A percentile compares a stretch with the other conserved stretches of the same genome.
Conservation (phyloP, 2,888 invertebrate species). For the Lasius fuliginosus region DNA sequence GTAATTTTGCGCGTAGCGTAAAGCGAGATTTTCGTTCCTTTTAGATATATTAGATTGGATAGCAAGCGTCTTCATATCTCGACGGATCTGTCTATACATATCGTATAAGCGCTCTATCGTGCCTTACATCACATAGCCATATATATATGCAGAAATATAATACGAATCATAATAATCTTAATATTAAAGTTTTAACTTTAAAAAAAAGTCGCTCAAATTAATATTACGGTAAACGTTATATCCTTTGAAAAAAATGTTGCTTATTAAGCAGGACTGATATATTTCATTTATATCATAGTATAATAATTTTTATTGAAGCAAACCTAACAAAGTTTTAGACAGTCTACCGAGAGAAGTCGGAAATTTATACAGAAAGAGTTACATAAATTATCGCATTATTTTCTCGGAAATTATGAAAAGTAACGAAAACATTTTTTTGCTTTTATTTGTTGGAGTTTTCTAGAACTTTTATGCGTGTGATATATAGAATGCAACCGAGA, state of each 20-base stretch:
- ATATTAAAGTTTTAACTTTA: constrained; percentile 59
- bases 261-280: constrained; percentile 30
- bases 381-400: constrained; percentile 10
- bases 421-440: background rate
- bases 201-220: constrained; percentile 70
- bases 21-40: constrained; percentile 32
- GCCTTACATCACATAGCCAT: constrained; percentile 75
- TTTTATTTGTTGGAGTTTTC: background rate
- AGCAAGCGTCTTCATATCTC: constrained; percentile 26
- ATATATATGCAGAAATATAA: constrained; percentile 47
- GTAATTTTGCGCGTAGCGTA: constrained; percentile 22
- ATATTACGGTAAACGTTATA: constrained; percentile 44
- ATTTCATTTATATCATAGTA: constrained; percentile 12
- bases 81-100: constrained; percentile 62
- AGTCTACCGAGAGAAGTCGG: background rate
- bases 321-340: background rate
- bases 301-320: constrained; percentile 2
- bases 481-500: background rate
- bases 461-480: background rate
- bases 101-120: constrained; percentile 70
- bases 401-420: background rate
- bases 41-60: background rate
- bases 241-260: background rate
- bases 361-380: background rate
- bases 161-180: constrained; percentile 58